phyloP scores from a whole-genome alignment of 2,888 invertebrate species.

The Hanleya hanleyi region DNA sequence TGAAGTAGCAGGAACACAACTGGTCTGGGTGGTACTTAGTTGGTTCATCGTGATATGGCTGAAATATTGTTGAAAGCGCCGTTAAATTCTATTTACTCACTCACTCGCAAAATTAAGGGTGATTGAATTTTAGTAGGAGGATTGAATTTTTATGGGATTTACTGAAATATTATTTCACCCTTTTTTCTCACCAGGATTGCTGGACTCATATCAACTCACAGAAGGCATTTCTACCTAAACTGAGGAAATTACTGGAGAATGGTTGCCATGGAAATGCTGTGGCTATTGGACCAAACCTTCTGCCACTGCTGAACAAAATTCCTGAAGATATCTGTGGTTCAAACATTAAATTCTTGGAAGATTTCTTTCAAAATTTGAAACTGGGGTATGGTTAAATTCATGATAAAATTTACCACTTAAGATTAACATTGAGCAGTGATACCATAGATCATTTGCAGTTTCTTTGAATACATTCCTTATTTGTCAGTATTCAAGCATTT shows the following conservation, averaged over 20 bases:
- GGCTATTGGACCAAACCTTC: slow-evolving; percentile 82
- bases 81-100: too few species aligned
- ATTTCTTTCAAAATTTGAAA: slow-evolving; percentile 82
- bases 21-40: too few species aligned
- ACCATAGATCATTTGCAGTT: too few species aligned
- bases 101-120: too few species aligned
- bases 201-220: slow-evolving; percentile 82
- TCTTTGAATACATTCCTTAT: too few species aligned
- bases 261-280: slow-evolving; percentile 87
- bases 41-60: too few species aligned
- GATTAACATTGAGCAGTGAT: too few species aligned
- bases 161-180: neutral
- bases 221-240: slow-evolving; percentile 83
- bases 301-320: slow-evolving; percentile 84
- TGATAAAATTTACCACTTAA: too few species aligned
- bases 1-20: too few species aligned
- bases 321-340: slow-evolving; percentile 74
- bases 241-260: slow-evolving; percentile 80
- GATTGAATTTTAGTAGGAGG: neutral
- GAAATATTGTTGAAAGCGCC: too few species aligned
- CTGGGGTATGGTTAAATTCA: slow-evolving; percentile 77
- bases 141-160: neutral
- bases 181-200: slow-evolving; percentile 79
- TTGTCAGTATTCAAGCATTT: too few species aligned
- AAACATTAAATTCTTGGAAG: slow-evolving; percentile 55